Evolutionary conservation across 2,113 vertebrate species (phyloP), one percentile per base, ranked within the genome.

Genomic region (Poicephalus meyeri): DNA sequence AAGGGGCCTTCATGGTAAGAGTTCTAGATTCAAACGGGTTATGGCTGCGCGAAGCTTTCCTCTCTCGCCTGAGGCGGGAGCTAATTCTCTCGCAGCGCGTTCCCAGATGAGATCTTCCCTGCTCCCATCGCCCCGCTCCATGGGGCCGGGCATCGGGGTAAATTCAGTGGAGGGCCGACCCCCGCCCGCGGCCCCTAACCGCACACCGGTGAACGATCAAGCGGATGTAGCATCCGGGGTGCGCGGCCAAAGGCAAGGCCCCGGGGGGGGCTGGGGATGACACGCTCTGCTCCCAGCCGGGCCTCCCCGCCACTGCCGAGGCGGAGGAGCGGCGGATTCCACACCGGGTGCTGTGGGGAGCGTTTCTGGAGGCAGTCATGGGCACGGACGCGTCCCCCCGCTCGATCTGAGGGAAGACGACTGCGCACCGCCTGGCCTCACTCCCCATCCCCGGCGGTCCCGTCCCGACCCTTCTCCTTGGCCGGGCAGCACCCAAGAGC

Each of bases 201-300:
- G 7, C 5, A 37, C 31, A 7, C 42, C 44, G 3, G 14, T 2
- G 16, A 33, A 11, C 1, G 15, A 21, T 1, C 2, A 4, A 11
- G 17, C 1, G 6, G 14, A 4, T 1, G 3, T 1, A 6, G 47
- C 9, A 24, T 13, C 2, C 5, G n/a, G 8, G 58, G 18, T 0
- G 5, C 11, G 16, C 25, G 5, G 39, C 39, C 14, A 1, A 5
- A 31, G 56, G 41, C 8, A 16, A 6, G 35, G 35, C 49, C 37
- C 17, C 21, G 2, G 25, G 0, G 26, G 1, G 52, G 7, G 3
- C 1, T 2, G 8, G 13, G 3, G 14, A 8, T 6, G 25, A 4
- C 29, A 49, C 2, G 56, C 10, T 18, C 33, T 10, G 12, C 50
- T 20, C 18, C 35, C 3, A 29, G 55, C 20, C 33, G 33, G 33